phyloP scores from a whole-genome alignment of 2,888 invertebrate species.

The Aphidoletes aphidimyza region DNA sequence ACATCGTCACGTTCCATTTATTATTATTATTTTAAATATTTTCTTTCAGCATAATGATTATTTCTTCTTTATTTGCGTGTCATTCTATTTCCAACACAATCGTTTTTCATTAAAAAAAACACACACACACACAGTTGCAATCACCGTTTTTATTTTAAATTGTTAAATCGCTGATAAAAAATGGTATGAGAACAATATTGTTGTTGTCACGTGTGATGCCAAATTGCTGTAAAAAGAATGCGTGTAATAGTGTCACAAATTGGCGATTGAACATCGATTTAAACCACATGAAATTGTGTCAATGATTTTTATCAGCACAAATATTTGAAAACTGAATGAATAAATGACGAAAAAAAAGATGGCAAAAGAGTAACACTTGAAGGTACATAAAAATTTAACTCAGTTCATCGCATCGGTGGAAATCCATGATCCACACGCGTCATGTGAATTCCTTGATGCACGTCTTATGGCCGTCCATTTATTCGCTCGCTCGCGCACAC shows the following conservation, averaged over 20 bases:
- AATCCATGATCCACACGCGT: neutral
- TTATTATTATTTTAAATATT: neutral
- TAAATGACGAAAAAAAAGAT: neutral
- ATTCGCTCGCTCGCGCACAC: too few relatives aligned
- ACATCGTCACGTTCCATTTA: neutral
- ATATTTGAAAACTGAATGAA: neutral
- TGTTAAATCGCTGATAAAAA: neutral
- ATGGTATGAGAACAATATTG: neutral
- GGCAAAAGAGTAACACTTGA: neutral
- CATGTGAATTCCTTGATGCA: neutral
- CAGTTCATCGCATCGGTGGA: slow-evolving; percentile 11
- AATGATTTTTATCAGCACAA: slow-evolving; percentile 10
- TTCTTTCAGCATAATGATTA: neutral
- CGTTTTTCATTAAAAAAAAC: too few relatives aligned
- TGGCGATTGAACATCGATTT: neutral
- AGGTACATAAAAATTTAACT: neutral
- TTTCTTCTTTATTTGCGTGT: slow-evolving; percentile 30
- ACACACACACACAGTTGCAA: too few relatives aligned
- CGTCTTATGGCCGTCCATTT: neutral
- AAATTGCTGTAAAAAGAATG: neutral
- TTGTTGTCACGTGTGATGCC: neutral
- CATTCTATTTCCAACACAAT: neutral
- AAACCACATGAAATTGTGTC: neutral
- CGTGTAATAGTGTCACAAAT: slow-evolving; percentile 7
- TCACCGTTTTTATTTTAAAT: too few relatives aligned